Evolutionary conservation across 2,113 vertebrate species (phyloP), one percentile per base, ranked within the genome.

Genomic region (Lonchura striata): DNA sequence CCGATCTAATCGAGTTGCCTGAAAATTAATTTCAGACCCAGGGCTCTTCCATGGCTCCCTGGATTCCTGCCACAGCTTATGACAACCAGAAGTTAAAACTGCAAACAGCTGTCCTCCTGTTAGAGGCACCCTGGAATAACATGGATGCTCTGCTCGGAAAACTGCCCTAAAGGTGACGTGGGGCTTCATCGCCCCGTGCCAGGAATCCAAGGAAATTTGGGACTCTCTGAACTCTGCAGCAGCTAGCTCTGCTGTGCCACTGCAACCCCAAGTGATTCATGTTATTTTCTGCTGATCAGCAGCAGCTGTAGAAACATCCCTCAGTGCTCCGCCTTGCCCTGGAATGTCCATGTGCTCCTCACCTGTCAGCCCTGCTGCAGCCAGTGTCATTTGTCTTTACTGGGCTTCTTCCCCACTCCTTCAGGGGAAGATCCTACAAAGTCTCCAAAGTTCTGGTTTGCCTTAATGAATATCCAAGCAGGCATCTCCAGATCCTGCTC

Each of bases 261-360:
- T 69, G 75, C 84, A 66, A 41, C 33, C 65, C 79, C 15, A 39
- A 94, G 71, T 39, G 93, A 91, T 82, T 76, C 39, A 5, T 33
- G 41, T 77, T 96, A 90, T 95, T 97, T 96, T 96, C 92, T 96
- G 96, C 92, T 83, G 63, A 66, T 63, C 69, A 50, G 92, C 90
- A 95, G 91, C 98, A 98, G 98, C 97, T 98, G 97, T 66, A 71
- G 97, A 97, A 98, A 97, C 96, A 97, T 97, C 96, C 53, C 94
- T 46, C 65, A 6, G 25, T 0, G 10, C 94, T 96, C 90, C 14
- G 42, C 91, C 94, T 87, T 14, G 4, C 49, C 8, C 50, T 81
- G 92, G 82, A 68, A 95, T 88, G 86, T 8, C 79, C 97, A 97
- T 83, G 92, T 96, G 97, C 76, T 70, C 88, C 80, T 98, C 98